Evolutionary conservation across 2,113 vertebrate species (phyloP), one percentile per base, ranked within the genome.

Genomic region (Aviceda subcristata): DNA sequence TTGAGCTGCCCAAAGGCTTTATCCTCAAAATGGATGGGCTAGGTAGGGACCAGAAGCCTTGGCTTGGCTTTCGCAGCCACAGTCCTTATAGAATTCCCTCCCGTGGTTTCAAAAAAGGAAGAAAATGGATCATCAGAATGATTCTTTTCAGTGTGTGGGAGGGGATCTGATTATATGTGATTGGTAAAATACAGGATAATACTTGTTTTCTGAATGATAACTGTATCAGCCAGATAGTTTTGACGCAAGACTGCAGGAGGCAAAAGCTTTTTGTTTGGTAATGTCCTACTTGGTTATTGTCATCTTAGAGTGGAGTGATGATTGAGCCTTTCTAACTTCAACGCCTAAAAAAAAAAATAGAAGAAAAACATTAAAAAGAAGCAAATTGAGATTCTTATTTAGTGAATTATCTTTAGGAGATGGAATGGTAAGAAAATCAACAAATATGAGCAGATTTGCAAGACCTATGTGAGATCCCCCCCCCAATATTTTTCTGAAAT

Each of bases 261-360:
- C 26, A 68, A 63, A 71, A 79, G 16, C 45, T 90, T 90, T 68
- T 7, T 77, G 19, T 53, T 73, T 36, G 43, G 55, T 73, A 18
- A 36, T 38, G 9, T 72, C 29, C 7, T 69, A 18, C 12, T 88
- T 88, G 17, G 8, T 51, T 57, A 6, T 41, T 71, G 27, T 57
- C 14, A 4, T 90, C 26, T 68, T 79, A 66, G 53, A 41, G 17
- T 59, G 46, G 9, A 90, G n/a, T 76, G 46, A 43, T 71, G 38
- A 56, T 38, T 86, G 15, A 88, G 4, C 38, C 12, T 24, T 48
- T 76, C 26, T 55, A 59, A 43, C 12, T 63, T 68, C 11, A 80
- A 34, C 1, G 5, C 36, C 16, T 73, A 1, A n/a, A 71, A 38
- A 8, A 14, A 2, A 2, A 3, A 5, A 2, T 8, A 13, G 12